Conservation (phyloP, 92 coral and sea anemone species). For the Zoanthus solanderi region DNA sequence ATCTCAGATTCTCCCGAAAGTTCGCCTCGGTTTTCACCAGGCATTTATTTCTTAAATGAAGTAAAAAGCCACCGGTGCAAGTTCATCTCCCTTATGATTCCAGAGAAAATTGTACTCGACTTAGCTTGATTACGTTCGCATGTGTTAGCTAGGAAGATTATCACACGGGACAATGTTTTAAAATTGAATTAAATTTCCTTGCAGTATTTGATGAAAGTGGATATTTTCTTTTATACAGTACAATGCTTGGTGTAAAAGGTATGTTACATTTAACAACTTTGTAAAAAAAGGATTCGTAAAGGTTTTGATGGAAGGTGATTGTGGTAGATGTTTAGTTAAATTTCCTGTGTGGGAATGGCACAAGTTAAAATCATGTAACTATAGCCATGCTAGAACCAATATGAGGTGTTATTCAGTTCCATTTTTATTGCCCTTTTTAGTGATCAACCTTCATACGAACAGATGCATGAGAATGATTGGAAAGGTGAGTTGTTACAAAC, state of each 20-base stretch:
- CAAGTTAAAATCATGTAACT: too few relatives aligned
- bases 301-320: too few relatives aligned
- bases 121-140: too few relatives aligned
- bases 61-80: too few relatives aligned
- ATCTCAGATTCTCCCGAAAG: too few relatives aligned
- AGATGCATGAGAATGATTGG: conserved; percentile 94
- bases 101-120: too few relatives aligned
- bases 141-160: neutral
- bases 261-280: neutral
- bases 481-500: conserved; percentile 66
- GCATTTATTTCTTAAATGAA: neutral
- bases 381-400: too few relatives aligned
- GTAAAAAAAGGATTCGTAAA: neutral
- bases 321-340: too few relatives aligned
- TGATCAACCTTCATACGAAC: conserved; percentile 94
- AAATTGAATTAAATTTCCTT: neutral
- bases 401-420: neutral
- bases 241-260: conserved; percentile 97
- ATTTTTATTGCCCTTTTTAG: conserved; percentile 47
- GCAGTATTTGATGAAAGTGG: conserved; percentile 98
- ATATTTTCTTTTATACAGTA: conserved; percentile 87
- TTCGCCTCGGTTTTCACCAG: too few relatives aligned
- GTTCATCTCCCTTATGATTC: too few relatives aligned
- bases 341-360: too few relatives aligned
- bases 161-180: neutral